phyloP scores from a whole-genome alignment of 2,797 vertebrate species.

The Scolopax bukidnonensis region DNA sequence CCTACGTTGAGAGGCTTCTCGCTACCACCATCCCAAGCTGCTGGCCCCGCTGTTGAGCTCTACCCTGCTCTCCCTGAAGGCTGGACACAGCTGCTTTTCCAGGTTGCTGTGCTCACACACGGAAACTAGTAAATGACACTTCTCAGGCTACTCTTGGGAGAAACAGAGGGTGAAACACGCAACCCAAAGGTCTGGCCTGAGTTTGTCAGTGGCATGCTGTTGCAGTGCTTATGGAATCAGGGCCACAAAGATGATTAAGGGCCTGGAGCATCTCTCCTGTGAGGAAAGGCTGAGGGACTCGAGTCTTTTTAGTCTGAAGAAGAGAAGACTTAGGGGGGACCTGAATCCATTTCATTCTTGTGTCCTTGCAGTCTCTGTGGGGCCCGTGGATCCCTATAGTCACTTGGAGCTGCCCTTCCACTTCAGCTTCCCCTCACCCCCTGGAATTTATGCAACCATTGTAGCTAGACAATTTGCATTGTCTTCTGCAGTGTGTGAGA shows the following conservation, averaged over 20 bases:
- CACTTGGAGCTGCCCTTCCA: background rate
- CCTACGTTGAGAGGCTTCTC: background rate
- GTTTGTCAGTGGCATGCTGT: background rate
- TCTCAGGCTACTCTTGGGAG: background rate
- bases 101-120: background rate
- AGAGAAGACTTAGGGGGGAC: too few relatives aligned
- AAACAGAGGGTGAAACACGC: background rate
- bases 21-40: fast-evolving
- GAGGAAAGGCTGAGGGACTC: too few relatives aligned
- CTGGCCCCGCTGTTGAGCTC: background rate
- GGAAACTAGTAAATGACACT: background rate
- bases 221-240: background rate
- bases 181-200: background rate
- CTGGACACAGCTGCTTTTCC: background rate
- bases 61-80: background rate
- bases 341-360: background rate
- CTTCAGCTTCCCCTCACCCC: background rate
- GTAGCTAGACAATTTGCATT: background rate
- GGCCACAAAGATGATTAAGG: too few relatives aligned
- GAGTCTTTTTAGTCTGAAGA: too few relatives aligned
- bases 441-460: background rate
- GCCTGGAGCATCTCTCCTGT: too few relatives aligned
- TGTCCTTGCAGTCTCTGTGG: background rate
- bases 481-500: background rate
- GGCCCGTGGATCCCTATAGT: background rate